Conservation (phyloP, 2,797 vertebrate species). For the Dromococcyx pavoninus region DNA sequence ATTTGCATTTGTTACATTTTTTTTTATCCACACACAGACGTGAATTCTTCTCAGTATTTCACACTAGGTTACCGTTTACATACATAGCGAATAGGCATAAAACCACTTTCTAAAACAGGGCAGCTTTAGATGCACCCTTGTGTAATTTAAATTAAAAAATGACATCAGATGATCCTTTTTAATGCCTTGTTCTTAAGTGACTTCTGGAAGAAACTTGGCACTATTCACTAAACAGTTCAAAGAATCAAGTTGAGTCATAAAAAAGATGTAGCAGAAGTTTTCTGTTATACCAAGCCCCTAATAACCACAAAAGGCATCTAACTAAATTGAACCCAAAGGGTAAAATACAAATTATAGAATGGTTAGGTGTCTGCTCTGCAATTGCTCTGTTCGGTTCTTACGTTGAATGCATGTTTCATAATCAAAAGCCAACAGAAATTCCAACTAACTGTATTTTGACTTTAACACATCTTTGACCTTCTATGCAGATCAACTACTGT, state of each 20-base stretch:
- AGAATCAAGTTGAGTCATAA: neutral
- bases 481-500: neutral
- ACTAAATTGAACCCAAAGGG: neutral
- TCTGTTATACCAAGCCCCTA: neutral
- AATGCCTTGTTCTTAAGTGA: neutral
- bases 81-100: neutral
- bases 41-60: neutral
- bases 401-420: neutral
- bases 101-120: neutral
- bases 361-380: neutral
- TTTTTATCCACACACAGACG: neutral
- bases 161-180: neutral
- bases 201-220: neutral
- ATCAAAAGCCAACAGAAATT: neutral
- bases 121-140: neutral
- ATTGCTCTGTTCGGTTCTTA: neutral
- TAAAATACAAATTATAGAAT: neutral
- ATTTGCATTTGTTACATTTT: neutral
- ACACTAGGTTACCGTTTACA: neutral
- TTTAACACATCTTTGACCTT: neutral
- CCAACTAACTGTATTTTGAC: neutral
- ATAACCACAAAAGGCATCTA: neutral
- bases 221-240: neutral
- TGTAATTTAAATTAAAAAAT: neutral
- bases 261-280: neutral